A percentile compares a stretch with the other conserved stretches of the same genome.
Conservation (phyloP, 2,797 vertebrate species). For the Gambelia wislizenii region DNA sequence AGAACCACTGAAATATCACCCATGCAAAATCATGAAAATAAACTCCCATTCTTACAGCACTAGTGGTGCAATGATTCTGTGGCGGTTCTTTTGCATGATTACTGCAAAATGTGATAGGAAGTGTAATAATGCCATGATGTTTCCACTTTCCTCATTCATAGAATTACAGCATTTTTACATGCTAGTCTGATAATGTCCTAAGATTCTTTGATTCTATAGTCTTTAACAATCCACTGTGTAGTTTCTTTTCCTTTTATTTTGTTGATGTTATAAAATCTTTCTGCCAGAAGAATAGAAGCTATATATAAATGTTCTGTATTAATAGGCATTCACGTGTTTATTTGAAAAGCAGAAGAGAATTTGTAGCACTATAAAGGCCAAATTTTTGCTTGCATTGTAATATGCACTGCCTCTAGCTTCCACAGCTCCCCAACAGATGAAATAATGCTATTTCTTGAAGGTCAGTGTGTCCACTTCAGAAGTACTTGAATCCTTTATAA, state of each 20-base stretch:
- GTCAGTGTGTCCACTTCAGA: constrained; percentile 49
- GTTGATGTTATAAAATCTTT: not conserved
- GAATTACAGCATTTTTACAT: too few relatives aligned
- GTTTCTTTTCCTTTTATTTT: not conserved
- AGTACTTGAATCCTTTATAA: constrained; percentile 55
- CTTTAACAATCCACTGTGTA: not conserved
- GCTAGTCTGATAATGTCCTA: too few relatives aligned
- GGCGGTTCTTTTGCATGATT: too few relatives aligned
- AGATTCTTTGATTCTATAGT: not conserved
- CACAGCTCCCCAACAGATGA: not conserved
- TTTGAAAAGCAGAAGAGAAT: constrained; percentile 56
- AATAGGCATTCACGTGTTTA: constrained; percentile 44
- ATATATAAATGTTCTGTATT: not conserved
- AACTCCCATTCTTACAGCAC: too few relatives aligned
- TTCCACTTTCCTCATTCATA: too few relatives aligned
- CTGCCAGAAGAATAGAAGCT: not conserved
- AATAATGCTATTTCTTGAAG: constrained; percentile 46
- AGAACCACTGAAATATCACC: too few relatives aligned
- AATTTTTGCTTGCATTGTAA: constrained; percentile 57
- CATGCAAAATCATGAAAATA: too few relatives aligned
- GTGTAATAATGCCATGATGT: too few relatives aligned
- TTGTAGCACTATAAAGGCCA: constrained; percentile 43
- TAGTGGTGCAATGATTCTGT: too few relatives aligned
- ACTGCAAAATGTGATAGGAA: too few relatives aligned
- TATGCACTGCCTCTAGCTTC: constrained; percentile 60